These are phyloP conservation scores for Cyphomyrus plagiostoma DNA, from an alignment of 2,113 vertebrate species.

Conservation along the genomic window DNA sequence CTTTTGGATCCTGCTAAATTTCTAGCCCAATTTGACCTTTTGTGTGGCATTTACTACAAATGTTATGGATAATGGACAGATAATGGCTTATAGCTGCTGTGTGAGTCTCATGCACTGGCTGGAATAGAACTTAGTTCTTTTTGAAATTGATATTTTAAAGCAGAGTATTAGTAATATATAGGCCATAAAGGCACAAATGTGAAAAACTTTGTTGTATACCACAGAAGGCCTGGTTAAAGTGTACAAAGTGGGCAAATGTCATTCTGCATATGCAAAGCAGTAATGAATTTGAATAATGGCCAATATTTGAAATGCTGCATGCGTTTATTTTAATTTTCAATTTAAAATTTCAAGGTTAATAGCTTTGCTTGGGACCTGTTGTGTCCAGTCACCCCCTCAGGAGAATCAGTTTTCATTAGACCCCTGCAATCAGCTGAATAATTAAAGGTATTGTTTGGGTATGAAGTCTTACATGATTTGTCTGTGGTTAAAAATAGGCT, in stretches of 20 bases:
- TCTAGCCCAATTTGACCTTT: not conserved
- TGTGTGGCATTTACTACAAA: not conserved
- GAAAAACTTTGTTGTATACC: not conserved
- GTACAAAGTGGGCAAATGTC: not conserved
- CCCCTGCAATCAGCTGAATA: not conserved
- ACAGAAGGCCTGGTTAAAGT: not conserved
- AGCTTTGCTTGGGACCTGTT: not conserved
- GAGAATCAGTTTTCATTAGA: not conserved
- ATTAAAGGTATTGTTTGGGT: not conserved
- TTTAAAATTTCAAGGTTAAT: slow-evolving; percentile 4
- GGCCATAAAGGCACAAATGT: not conserved
- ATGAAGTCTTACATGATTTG: not conserved
- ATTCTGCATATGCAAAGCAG: not conserved
- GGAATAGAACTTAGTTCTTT: not conserved
- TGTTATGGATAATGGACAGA: not conserved
- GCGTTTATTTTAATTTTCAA: not conserved
- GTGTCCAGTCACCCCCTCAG: not conserved
- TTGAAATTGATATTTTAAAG: not conserved
- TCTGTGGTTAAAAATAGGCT: not conserved
- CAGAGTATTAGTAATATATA: not conserved
- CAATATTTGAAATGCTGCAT: not conserved
- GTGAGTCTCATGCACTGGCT: not conserved
- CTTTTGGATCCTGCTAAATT: not conserved
- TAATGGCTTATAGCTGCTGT: not conserved
- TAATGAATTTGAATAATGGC: not conserved